A percentile compares a stretch with the other conserved stretches of the same genome.
Evolutionary conservation across 2,888 invertebrate species (phyloP).

Genomic region (Drosophila setosimentum): DNA sequence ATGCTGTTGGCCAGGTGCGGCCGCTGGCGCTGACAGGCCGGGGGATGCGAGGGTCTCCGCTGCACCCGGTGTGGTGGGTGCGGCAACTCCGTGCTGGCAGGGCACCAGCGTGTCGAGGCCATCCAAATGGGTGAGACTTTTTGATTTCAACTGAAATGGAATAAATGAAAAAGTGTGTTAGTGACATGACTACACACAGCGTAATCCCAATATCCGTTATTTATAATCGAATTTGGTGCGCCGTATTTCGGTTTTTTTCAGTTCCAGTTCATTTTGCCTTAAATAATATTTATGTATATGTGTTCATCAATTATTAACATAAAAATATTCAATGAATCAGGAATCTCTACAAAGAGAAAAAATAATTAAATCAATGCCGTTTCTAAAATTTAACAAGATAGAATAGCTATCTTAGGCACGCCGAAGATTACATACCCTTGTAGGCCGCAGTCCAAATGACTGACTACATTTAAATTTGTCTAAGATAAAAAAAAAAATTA

Average conservation of each 20-base stretch:
- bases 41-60: constrained; percentile 31
- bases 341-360: background rate
- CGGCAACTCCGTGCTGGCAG: constrained; percentile 77
- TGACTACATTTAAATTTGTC: background rate
- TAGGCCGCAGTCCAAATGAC: too few relatives aligned
- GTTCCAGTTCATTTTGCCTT: background rate
- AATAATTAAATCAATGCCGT: background rate
- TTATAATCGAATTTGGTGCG: constrained; percentile 21
- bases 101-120: constrained; percentile 87
- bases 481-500: background rate
- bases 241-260: background rate
- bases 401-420: background rate
- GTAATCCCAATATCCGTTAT: constrained; percentile 29
- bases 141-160: constrained; percentile 88
- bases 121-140: constrained; percentile 90
- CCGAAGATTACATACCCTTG: background rate
- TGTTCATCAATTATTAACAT: background rate
- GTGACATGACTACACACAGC: constrained; percentile 26
- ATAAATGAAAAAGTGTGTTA: constrained; percentile 43
- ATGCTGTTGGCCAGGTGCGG: constrained; percentile 32
- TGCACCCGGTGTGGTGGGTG: constrained; percentile 35
- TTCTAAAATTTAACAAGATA: background rate
- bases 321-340: background rate
- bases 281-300: background rate
- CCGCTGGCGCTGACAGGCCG: constrained; percentile 29